Conservation (phyloP, 1,140 invertebrate species). For the Bombus affinis region DNA sequence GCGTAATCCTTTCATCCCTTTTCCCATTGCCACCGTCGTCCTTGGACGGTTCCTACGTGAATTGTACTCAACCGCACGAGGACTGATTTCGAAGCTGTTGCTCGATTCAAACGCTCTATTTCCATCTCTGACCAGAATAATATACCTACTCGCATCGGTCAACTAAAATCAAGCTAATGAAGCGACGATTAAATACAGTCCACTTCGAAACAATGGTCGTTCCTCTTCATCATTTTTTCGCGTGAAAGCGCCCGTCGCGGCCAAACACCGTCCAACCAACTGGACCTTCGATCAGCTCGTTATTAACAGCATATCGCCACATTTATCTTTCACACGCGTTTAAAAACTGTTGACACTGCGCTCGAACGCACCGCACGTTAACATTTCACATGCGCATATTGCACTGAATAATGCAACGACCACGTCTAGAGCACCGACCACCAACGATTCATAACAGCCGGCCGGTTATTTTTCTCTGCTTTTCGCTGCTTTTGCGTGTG, state of each 20-base stretch:
- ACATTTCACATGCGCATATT: constrained; percentile 30
- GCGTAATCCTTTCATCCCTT: constrained; percentile 77
- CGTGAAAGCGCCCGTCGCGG: background rate
- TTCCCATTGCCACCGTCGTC: constrained; percentile 65
- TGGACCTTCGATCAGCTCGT: background rate
- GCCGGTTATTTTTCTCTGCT: background rate
- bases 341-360: constrained; percentile 36
- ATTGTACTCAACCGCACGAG: constrained; percentile 11
- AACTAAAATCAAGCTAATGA: constrained; percentile 15
- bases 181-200: constrained; percentile 11
- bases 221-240: constrained; percentile 14
- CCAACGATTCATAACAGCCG: constrained; percentile 3
- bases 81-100: constrained; percentile 32
- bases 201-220: background rate
- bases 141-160: background rate
- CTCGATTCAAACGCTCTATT: constrained; percentile 26
- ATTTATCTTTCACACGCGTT: constrained; percentile 12
- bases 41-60: constrained; percentile 66
- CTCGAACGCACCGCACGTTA: constrained; percentile 8
- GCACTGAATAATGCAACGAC: constrained; percentile 38
- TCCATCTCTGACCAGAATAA: background rate
- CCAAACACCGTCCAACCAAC: background rate
- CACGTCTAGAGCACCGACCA: background rate
- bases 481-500: background rate
- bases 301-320: constrained; percentile 36